These are phyloP conservation scores for Nineta flava DNA, from an alignment of 2,888 invertebrate species.

Conservation along the genomic window DNA sequence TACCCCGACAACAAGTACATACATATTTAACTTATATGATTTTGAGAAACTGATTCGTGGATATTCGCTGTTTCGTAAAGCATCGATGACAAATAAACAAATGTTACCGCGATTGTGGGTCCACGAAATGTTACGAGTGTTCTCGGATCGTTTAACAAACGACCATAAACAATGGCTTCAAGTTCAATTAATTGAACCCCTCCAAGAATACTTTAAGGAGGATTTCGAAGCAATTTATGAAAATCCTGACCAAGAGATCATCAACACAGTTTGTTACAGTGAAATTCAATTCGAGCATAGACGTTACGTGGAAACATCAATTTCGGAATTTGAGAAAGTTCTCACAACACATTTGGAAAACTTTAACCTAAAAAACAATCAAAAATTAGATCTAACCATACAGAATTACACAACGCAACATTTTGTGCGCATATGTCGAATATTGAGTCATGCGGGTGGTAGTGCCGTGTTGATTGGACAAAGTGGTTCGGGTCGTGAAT, in stretches of 20 bases:
- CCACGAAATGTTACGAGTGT: slow-evolving; percentile 73
- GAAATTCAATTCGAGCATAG: slow-evolving; percentile 65
- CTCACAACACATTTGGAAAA: slow-evolving; percentile 51
- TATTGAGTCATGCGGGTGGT: slow-evolving; percentile 60
- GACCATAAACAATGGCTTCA: slow-evolving; percentile 59
- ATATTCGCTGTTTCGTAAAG: slow-evolving; percentile 67
- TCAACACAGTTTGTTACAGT: slow-evolving; percentile 58
- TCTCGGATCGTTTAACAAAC: slow-evolving; percentile 56
- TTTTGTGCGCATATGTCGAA: slow-evolving; percentile 62
- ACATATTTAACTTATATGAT: slow-evolving; percentile 72
- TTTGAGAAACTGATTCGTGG: slow-evolving; percentile 70
- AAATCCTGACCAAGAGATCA: slow-evolving; percentile 42
- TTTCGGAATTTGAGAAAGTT: slow-evolving; percentile 50
- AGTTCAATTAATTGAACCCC: slow-evolving; percentile 48
- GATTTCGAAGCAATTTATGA: slow-evolving; percentile 61
- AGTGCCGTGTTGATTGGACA: slow-evolving; percentile 69
- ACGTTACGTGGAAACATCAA: slow-evolving; percentile 65
- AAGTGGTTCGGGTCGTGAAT: slow-evolving; percentile 74
- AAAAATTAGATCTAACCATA: slow-evolving; percentile 66
- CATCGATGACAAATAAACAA: slow-evolving; percentile 47
- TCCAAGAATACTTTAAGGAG: slow-evolving; percentile 57
- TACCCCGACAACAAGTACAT: slow-evolving; percentile 72
- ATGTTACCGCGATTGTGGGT: slow-evolving; percentile 65
- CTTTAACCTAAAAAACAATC: slow-evolving; percentile 64
- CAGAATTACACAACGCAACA: slow-evolving; percentile 76